phyloP scores from a whole-genome alignment of 1,140 invertebrate species.

The Luehdorfia chinensis region DNA sequence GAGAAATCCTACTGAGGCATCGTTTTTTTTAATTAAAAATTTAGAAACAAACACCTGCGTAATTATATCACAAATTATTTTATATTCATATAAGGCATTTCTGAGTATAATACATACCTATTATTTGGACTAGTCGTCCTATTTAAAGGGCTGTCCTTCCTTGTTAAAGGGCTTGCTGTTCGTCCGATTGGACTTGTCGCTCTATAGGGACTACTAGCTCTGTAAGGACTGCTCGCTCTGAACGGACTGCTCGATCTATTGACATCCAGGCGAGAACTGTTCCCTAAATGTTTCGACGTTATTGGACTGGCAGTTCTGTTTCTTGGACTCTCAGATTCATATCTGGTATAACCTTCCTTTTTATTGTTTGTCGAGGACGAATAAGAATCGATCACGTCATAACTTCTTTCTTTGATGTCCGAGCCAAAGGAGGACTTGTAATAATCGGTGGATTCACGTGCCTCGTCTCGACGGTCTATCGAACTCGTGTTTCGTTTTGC shows the following conservation, averaged over 20 bases:
- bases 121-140: constrained; percentile 72
- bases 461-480: constrained; percentile 59
- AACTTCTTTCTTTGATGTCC: constrained; percentile 63
- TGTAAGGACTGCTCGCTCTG: constrained; percentile 60
- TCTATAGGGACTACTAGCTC: constrained; percentile 58
- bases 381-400: constrained; percentile 68
- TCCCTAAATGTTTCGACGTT: constrained; percentile 68
- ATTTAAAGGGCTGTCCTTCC: constrained; percentile 66
- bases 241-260: constrained; percentile 62
- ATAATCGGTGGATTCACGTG: constrained; percentile 58
- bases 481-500: constrained; percentile 54
- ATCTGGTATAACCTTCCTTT: constrained; percentile 51
- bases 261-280: constrained; percentile 59
- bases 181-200: constrained; percentile 61
- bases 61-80: too few species aligned
- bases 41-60: too few species aligned
- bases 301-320: constrained; percentile 72
- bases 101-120: constrained; percentile 60
- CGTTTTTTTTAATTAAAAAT: too few species aligned
- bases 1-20: too few species aligned
- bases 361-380: constrained; percentile 58
- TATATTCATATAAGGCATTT: too few species aligned
- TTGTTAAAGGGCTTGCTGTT: constrained; percentile 57
- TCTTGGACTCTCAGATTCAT: constrained; percentile 66
- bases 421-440: constrained; percentile 63